Percentiles rank a stretch among this genome's conserved stretches.
Evolutionary conservation across 1,140 invertebrate species (phyloP).

Genomic region (Radopholus similis): DNA sequence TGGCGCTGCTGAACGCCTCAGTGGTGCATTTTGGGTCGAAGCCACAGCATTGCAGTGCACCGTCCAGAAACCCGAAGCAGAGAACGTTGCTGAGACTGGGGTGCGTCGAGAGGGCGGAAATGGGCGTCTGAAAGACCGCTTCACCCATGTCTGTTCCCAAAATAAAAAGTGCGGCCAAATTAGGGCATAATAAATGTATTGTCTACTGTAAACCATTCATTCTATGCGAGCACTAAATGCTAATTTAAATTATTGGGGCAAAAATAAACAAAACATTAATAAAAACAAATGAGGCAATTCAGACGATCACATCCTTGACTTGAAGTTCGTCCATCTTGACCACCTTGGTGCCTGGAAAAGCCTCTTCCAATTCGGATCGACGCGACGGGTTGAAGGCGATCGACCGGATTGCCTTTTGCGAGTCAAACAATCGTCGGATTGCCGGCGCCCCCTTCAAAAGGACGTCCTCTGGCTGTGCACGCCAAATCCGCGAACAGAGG

Average conservation of each 20-base stretch:
- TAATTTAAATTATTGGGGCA: too few relatives aligned
- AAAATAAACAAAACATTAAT: too few relatives aligned
- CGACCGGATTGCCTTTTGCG: neutral
- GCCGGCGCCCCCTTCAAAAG: neutral
- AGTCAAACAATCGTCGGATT: conserved; percentile 9
- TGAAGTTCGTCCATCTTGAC: conserved; percentile 15
- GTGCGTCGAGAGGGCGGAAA: neutral
- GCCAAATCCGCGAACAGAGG: conserved; percentile 14
- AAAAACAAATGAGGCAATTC: too few relatives aligned
- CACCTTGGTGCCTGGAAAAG: conserved; percentile 5
- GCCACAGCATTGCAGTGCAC: conserved; percentile 2
- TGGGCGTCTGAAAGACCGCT: neutral
- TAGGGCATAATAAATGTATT: too few relatives aligned
- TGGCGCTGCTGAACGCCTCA: neutral
- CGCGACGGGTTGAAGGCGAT: conserved; percentile 12
- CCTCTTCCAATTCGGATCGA: neutral
- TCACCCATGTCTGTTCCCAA: too few relatives aligned
- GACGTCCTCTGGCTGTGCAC: conserved; percentile 7
- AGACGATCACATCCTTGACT: conserved; percentile 36
- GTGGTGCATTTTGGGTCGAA: conserved; percentile 1
- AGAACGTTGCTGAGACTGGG: neutral
- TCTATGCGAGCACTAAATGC: too few relatives aligned
- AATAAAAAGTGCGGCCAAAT: too few relatives aligned
- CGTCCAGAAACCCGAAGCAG: conserved; percentile 19
- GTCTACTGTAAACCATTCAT: too few relatives aligned